Base-by-base conservation (phyloP, 2,113 vertebrate genomes). In the Lipotes vexillifer region DNA sequence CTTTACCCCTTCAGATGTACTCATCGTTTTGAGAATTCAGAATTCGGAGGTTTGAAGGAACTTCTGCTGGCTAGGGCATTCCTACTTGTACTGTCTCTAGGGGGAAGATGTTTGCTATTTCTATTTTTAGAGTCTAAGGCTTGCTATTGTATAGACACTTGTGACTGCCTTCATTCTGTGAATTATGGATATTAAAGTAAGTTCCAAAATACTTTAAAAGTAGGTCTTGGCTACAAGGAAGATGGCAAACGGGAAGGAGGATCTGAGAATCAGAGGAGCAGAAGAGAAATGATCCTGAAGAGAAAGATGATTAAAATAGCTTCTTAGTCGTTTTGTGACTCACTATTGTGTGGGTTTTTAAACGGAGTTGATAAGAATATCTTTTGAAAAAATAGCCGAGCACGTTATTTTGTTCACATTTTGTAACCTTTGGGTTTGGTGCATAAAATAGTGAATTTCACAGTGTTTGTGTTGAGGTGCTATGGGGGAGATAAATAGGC, bases 161-260 rank as follows among this genome's bases (percentile, higher is more conserved):
- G 5, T 20, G 21, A 31, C 85, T 25, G 27, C 38, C 71, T 86
- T 69, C n/a, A 36, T 17, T 84, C 68, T 90, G 14, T 71, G 84
- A 15, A 68, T 49, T 61, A n/a, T 9, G 7, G 46, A 63, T 61
- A 38, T 68, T 80, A 82, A 89, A 84, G 33, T 71, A 33, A 49
- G 38, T 49, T 72, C 33, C 44, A 63, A 46, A 75, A 49, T 75
- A 57, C 23, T 72, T 81, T 38, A 17, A 75, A 87, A 52, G 13
- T 52, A 74, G 52, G 44, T 68, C 74, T 83, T 75, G 75, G 11
- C 63, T 63, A 25, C 33, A 88, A 46, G 88, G 59, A 96, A 87
- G 71, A 44, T 15, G 38, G 55, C 80, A 66, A 20, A 17, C 11
- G 59, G 33, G 63, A 49, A 96, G 44, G 84, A 83, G 20, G 63